Percentiles rank a stretch among this genome's conserved stretches.
These are phyloP conservation scores for Tanytarsus gracilentus DNA, from an alignment of 2,888 invertebrate genomes.

Conservation along the genomic window DNA sequence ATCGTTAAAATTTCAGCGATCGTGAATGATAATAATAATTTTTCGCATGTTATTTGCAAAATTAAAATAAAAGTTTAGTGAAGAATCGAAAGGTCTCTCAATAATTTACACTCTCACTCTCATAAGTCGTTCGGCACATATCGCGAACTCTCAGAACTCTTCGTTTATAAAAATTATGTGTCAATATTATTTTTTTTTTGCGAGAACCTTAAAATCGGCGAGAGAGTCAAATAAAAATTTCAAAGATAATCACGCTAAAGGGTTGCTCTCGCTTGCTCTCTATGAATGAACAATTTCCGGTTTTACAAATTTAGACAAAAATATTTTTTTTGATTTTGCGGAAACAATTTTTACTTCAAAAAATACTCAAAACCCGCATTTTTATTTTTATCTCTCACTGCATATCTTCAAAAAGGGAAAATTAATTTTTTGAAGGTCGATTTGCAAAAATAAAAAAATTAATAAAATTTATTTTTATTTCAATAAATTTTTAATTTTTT, in stretches of 20 bases:
- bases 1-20: too few species aligned
- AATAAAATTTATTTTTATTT: too few species aligned
- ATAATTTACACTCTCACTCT: too few species aligned
- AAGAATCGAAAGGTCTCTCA: conserved; percentile 1
- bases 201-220: neutral
- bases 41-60: too few species aligned
- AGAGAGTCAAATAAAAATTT: conserved; percentile 1
- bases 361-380: conserved; percentile 22
- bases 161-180: too few species aligned
- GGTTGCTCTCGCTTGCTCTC: too few species aligned
- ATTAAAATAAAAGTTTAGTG: neutral
- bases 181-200: too few species aligned
- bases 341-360: neutral
- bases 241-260: neutral
- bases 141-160: too few species aligned
- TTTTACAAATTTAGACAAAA: conserved; percentile 5
- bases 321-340: neutral
- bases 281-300: conserved; percentile 28
- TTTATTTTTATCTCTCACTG: too few species aligned
- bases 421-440: neutral
- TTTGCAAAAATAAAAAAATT: too few species aligned
- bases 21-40: too few species aligned
- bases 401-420: neutral
- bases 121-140: too few species aligned
- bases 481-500: neutral